Percentiles rank a stretch among this genome's conserved stretches.
These are phyloP conservation scores for Clavelina lepadiformis DNA, from an alignment of 23 tunicate species.

Conservation along the genomic window DNA sequence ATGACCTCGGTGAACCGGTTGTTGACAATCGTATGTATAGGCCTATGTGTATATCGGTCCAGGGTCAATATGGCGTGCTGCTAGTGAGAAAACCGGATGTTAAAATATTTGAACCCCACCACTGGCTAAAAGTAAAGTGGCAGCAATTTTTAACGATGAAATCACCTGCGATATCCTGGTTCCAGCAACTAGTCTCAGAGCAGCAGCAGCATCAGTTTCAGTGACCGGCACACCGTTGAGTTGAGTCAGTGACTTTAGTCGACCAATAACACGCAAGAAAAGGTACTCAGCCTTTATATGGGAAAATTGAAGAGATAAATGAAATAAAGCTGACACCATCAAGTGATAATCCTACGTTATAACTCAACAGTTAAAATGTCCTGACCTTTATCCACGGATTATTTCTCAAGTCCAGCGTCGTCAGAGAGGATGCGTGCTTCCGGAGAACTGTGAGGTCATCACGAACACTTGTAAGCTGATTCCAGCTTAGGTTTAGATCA, in stretches of 20 bases:
- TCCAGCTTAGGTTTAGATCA: constrained; percentile 78
- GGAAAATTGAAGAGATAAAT: background rate
- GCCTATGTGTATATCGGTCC: too few relatives aligned
- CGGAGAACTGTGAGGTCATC: constrained; percentile 82
- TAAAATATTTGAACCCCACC: too few relatives aligned
- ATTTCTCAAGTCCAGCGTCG: constrained; percentile 60
- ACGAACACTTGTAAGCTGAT: constrained; percentile 79
- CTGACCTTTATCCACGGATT: constrained; percentile 91
- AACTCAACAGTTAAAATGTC: background rate
- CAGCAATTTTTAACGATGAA: background rate
- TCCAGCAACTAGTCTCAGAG: constrained; percentile 84
- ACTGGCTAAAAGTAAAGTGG: background rate
- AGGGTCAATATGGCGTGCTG: too few relatives aligned
- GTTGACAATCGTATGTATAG: too few relatives aligned
- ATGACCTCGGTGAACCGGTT: too few relatives aligned
- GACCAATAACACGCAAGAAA: constrained; percentile 77
- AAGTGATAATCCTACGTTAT: too few relatives aligned
- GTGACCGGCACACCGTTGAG: constrained; percentile 57
- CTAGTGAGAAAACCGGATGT: too few relatives aligned
- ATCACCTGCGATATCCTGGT: constrained; percentile 66
- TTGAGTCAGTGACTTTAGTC: constrained; percentile 60
- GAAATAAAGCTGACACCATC: background rate
- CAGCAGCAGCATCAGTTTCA: constrained; percentile 82
- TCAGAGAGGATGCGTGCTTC: constrained; percentile 67
- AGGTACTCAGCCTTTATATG: constrained; percentile 65